A percentile compares a stretch with the other conserved stretches of the same genome.
These are phyloP conservation scores for Anarhynchus alexandrinus DNA, from an alignment of 2,113 vertebrate genomes.

Conservation along the genomic window DNA sequence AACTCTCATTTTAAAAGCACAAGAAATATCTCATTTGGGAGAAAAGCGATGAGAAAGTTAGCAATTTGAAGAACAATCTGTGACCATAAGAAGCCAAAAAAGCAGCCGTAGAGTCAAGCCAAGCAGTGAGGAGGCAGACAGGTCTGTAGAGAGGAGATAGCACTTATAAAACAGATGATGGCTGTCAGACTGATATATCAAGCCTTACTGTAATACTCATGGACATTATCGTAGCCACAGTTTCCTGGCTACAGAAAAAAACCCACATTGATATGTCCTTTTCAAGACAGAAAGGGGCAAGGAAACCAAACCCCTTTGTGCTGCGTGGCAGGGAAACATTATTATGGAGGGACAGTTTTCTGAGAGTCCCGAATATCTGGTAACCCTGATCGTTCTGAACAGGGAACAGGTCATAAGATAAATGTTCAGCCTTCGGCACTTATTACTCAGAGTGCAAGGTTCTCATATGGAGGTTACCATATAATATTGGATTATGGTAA, in stretches of 20 bases:
- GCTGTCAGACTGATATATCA: background rate
- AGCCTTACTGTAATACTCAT: background rate
- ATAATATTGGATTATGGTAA: slow-evolving; percentile 16
- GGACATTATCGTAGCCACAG: background rate
- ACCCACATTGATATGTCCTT: background rate
- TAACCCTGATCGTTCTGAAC: background rate
- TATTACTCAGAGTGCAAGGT: slow-evolving; percentile 20
- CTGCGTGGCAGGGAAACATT: background rate
- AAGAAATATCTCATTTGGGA: background rate
- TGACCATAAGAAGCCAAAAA: background rate
- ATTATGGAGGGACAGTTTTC: background rate
- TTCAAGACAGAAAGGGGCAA: background rate
- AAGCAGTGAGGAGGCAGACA: background rate
- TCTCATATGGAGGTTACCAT: slow-evolving; percentile 3
- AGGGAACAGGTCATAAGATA: slow-evolving; percentile 2
- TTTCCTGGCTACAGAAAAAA: background rate
- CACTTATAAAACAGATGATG: background rate
- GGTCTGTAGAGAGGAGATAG: background rate
- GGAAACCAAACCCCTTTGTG: background rate
- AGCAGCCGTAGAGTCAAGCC: background rate
- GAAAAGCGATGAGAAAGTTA: background rate
- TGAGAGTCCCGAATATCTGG: background rate
- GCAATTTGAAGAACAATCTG: background rate
- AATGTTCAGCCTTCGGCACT: slow-evolving; percentile 36
- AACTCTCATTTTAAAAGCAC: background rate